Evolutionary conservation across 2,113 vertebrate species (phyloP), one percentile per base, ranked within the genome.

Genomic region (Boleophthalmus pectinirostris): DNA sequence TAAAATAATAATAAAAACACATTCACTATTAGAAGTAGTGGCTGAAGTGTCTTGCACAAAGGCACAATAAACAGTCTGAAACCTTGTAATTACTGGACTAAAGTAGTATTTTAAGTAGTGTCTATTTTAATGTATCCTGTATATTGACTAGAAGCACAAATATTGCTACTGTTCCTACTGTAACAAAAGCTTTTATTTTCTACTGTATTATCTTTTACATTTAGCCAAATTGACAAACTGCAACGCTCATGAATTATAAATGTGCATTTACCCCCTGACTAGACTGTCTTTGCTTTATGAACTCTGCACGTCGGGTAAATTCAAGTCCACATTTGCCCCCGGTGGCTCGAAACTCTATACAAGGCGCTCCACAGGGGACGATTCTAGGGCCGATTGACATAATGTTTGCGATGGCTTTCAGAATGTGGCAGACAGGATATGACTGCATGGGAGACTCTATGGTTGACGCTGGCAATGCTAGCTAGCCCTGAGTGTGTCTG

Each of bases 401-500:
- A 58, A 72, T 61, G 79, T 61, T 61, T 80, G 75, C 69, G 87
- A 82, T 47, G 61, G 25, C 57, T 88, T 75, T 74, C 68, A 65
- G 75, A 57, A 75, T 74, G 75, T 74, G 75, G 69, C 24, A 77
- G 69, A 72, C 74, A 56, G 60, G 67, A 79, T 77, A 25, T 56
- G 73, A 80, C 63, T 75, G 80, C 68, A 63, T 18, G 14, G 47
- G 75, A 78, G 65, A 63, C 82, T 72, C 78, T 47, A 5, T 35
- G 63, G 70, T 49, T 68, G 78, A 86, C 72, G 73, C 77, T 33
- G 84, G 89, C 85, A 89, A 83, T 83, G 80, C 67, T 24, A 66
- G 72, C 49, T 64, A 74, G 76, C 56, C 56, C 24, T 85, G 83
- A 78, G 69, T 65, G 80, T 84, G 58, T 33, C 78, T 71, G 87